Base-by-base conservation (phyloP, 2,888 invertebrate species). In the Parnassius glacialis region DNA sequence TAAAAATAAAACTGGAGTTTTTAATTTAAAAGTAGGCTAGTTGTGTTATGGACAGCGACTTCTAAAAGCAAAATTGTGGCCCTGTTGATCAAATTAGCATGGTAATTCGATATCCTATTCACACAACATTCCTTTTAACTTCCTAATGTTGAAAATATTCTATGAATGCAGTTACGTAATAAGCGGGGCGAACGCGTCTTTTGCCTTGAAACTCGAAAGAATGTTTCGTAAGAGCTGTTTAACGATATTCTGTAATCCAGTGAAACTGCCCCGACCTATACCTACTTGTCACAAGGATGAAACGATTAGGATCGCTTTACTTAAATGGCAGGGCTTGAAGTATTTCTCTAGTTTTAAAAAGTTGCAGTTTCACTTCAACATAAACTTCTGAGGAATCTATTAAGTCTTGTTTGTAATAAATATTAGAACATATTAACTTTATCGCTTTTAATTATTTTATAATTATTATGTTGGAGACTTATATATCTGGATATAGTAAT, bases 161-260 rank as follows among this genome's bases (percentile, higher is more conserved):
- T 20, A 50, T 20, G 45, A 54, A 54, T 54, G 59, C 54, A 59
- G 48, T 59, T 59, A 54, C 59, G 53, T 59, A 59, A 59, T 41
- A 34, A 34, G 34, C 42, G 7, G 11, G 41, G 51, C 41, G 20
- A 42, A 54, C 42, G 10, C 43, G 20, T 60, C 54, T 60, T 9
- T 54, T 13, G 54, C 50, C 43, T 48, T 16, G 25, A 50, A n/a
- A 10, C 34, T 48, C 12, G 25, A 54, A 20, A 5, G 47, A 43
- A 54, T n/a, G 42, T 48, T 20, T 12, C 48, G 20, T 20, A 53
- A 42, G 59, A 52, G 11, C 16, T 12, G 42, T 45, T 43, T 3
- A 25, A 47, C 45, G 10, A 45, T 10, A 41, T 45, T 59, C 42
- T 41, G 48, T 54, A 42, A 43, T 9, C n/a, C 34, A 50, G 42